Evolutionary conservation across 1,140 invertebrate genomes (phyloP), one percentile per base, ranked within the genome.

Genomic region (Homarus americanus): DNA sequence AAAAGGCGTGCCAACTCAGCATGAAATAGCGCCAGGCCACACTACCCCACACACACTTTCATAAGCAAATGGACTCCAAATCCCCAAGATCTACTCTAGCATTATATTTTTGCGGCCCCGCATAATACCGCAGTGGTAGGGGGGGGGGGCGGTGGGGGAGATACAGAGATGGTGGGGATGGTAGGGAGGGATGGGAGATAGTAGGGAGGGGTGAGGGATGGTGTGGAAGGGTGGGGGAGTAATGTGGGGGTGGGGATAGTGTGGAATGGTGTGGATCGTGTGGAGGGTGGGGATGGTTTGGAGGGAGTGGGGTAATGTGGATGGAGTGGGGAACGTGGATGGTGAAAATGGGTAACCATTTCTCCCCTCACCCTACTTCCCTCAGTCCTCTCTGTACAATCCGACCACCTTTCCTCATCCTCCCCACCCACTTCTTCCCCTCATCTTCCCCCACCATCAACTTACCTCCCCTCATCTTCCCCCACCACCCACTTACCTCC

Each of bases 41-140:
- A 69, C 63, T 69, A 5, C 24, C 28, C n/a, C 63, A 24, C 63
- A 28, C n/a, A 28, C 28, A 69, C n/a, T 32, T 69, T 69, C 63
- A 69, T 69, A 69, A 69, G 63, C 63, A 69, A 69, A 69, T 69
- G 63, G 63, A 28, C n/a, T 32, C 63, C n/a, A 69, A 69, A 69
- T 69, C 63, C 63, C 24, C 24, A 69, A 69, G 63, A 69, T 69
- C n/a, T 69, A 69, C 63, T 69, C 63, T 69, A 12, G 63, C 5
- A 69, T 69, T 69, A 69, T 69, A 69, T 69, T 1, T 69, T 28
- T 69, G n/a, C 24, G 12, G 24, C n/a, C n/a, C n/a, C 15, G 63
- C 24, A 69, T 69, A 32, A 69, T 69, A 69, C n/a, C 63, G 1
- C 24, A 69, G 63, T 69, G 63, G n/a, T 3, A n/a, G 7, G 63